Evolutionary conservation across 2,113 vertebrate species (phyloP), one percentile per base, ranked within the genome.

Genomic region (Chunga burmeisteri): DNA sequence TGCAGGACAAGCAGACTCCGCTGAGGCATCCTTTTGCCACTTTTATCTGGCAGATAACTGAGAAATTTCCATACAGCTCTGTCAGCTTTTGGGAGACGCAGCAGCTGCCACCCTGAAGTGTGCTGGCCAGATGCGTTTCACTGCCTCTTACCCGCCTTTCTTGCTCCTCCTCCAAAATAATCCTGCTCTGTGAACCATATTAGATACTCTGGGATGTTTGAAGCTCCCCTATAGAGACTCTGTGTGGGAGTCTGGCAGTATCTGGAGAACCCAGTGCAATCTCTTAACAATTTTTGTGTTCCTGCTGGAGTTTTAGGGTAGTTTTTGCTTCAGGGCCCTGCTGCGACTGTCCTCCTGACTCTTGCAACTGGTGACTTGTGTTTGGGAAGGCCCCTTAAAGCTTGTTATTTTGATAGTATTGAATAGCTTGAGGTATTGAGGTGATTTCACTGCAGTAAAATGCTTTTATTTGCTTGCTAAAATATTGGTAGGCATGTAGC

Each of bases 101-200:
- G 40, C 52, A 59, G 61, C 47, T 89, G 52, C 73, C 46, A 9
- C 56, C 19, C 52, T 84, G 77, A 47, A 16, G 13, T 14, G 5
- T 58, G n/a, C 49, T 49, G 49, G 26, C 16, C 71, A 65, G 29
- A 18, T 62, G 50, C 0, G 0, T 27, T 81, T 67, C 7, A 1
- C 44, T 52, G 23, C 30, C 44, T 78, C 34, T 38, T 62, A 16
- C 7, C 18, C 21, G 14, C 42, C 46, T 36, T 73, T 59, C 56
- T 70, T 68, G 12, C 8, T 66, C 42, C 13, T 62, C 17, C 42
- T 65, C 29, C 61, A 42, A 71, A 89, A 74, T n/a, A 67, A 15
- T 46, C 8, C n/a, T 80, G 2, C 44, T 71, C 20, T 0, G 0
- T 50, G 23, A 66, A 53, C 14, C 4, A 0, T n/a, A 17, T 53